Base-by-base conservation (phyloP, 2,888 invertebrate genomes). In the Ectemnius cavifrons region DNA sequence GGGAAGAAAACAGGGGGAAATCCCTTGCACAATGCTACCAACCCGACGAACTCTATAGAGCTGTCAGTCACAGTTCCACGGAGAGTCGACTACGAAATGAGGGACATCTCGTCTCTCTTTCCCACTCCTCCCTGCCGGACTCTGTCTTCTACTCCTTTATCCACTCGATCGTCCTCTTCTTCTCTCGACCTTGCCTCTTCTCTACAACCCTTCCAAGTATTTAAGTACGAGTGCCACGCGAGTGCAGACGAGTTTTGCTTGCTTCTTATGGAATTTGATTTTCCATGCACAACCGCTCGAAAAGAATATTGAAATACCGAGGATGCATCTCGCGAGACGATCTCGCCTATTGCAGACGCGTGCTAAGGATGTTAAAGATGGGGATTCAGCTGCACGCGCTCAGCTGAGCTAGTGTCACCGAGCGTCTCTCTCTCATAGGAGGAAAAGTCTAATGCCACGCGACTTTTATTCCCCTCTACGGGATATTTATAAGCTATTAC, bases 41-140 rank as follows among this genome's bases (percentile, higher is more conserved):
- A 87, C 84, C 86, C 88, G 85, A 86, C 83, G 84, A 85, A 85
- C 85, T 85, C 89, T 88, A 90, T 89, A 90, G 90, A 90, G 88
- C 88, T 86, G 90, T 89, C 90, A 87, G 82, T 90, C 90, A 89
- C 81, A 75, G 82, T 78, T 80, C 75, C 75, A 77, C 63, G 73
- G 81, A 81, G 84, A 78, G 78, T 81, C 82, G 77, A 67, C 80
- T 75, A 77, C 67, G 81, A 81, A 83, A 52, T 16, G 52, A 84
- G 82, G 84, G 72, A 71, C 74, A 23, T 23, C 23, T 77, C 79
- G 73, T 77, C 63, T 75, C 75, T 67, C 73, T 73, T 52, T 67
- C 47, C 69, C 65, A 59, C 69, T 75, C 79, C 66, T 66, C 52
- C 46, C 14, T 67, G 65, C 69, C 75, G 59, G 64, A 69, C 65